Base-by-base conservation (phyloP, 2,113 vertebrate species). In the Vicugna pacos region DNA sequence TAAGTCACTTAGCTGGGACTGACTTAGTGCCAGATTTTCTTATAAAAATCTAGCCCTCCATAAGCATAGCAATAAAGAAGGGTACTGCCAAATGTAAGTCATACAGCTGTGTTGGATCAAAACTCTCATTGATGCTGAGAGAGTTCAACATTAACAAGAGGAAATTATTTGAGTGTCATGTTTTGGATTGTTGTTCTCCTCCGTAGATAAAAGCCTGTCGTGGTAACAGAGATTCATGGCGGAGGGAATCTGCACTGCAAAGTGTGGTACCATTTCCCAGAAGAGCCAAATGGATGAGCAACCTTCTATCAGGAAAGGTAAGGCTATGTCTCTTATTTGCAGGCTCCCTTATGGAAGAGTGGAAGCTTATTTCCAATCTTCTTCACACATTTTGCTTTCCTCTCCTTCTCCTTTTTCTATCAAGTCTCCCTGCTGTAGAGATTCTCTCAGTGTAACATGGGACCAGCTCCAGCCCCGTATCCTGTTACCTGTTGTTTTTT, bases 201-300 rank as follows among this genome's bases (percentile, higher is more conserved):
- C 56, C 17, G 28, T 20, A 97, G 97, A 87, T 96, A 86, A 93
- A 91, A 91, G 67, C 50, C 72, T 50, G 17, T 56, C 3, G 65
- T 69, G 65, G 65, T 42, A 4, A 94, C 46, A 62, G 90, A 84
- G 72, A 85, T 77, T 89, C 42, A 11, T 76, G 70, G 52, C 58
- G 72, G 85, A 77, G 88, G 70, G 28, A 64, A 89, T 77, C 76
- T 87, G 80, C 60, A 28, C 72, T 79, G 56, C 46, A 22, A 67
- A 50, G 94, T 26, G 76, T 32, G 50, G 42, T 30, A 50, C 28
- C 26, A 64, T 14, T 73, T 87, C 81, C 88, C 46, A 30, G 56
- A 94, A 81, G 75, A 95, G 91, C 91, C 92, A 95, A 83, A 97
- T 97, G 97, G 97, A 97, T 9, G 12, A 81, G 93, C 96, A 94